These are phyloP conservation scores for Morone chrysops DNA, from an alignment of 2,113 vertebrate genomes.

Conservation along the genomic window DNA sequence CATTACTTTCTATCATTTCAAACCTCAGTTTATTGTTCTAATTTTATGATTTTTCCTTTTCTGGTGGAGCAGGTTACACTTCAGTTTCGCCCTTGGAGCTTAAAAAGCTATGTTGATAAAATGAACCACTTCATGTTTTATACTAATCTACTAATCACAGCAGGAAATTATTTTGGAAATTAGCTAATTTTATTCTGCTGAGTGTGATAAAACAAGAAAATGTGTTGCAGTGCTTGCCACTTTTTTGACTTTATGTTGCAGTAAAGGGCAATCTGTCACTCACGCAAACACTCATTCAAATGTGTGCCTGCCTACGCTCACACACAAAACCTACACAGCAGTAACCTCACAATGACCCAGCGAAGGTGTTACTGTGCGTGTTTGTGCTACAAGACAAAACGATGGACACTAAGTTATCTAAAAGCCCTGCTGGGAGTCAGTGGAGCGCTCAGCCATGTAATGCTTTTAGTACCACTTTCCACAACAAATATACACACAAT, in stretches of 20 bases:
- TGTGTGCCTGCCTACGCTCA: neutral
- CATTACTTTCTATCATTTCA: neutral
- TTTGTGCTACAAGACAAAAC: conserved; percentile 52
- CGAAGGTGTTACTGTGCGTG: conserved; percentile 28
- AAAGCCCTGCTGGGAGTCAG: conserved; percentile 74
- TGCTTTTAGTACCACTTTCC: conserved; percentile 61
- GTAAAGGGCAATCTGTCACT: conserved; percentile 48
- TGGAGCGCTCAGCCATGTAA: conserved; percentile 66
- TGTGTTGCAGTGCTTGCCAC: neutral
- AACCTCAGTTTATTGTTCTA: conserved; percentile 14
- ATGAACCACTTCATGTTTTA: conserved; percentile 29
- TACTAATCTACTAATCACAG: conserved; percentile 48
- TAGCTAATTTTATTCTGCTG: conserved; percentile 18
- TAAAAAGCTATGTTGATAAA: conserved; percentile 22
- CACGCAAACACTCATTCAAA: neutral
- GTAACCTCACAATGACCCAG: conserved; percentile 53
- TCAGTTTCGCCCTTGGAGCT: conserved; percentile 50
- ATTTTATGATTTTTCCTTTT: conserved; percentile 23
- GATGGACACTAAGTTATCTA: conserved; percentile 62
- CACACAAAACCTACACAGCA: conserved; percentile 1
- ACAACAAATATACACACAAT: conserved; percentile 28
- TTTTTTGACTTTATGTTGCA: conserved; percentile 20
- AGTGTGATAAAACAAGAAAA: conserved; percentile 8
- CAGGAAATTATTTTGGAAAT: conserved; percentile 48
- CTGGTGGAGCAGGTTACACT: conserved; percentile 20